Evolutionary conservation across 1,140 invertebrate genomes (phyloP).

Genomic region (Drosophila bifasciata): DNA sequence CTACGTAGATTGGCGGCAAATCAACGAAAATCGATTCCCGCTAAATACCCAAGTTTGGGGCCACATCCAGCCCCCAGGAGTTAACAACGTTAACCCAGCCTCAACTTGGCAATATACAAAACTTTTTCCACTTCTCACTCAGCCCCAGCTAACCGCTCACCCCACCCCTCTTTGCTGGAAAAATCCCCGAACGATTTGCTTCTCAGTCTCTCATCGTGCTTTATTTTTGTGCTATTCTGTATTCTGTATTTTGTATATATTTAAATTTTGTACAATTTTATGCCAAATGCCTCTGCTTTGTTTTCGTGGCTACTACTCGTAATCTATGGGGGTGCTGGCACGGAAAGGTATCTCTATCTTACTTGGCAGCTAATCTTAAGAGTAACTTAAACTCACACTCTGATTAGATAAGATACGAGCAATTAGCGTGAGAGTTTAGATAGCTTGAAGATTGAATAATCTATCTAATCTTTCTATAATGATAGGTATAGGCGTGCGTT

Average conservation of each 20-base stretch:
- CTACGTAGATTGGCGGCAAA: conserved; percentile 38
- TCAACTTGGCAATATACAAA: conserved; percentile 46
- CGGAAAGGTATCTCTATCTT: conserved; percentile 23
- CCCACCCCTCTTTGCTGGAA: conserved; percentile 31
- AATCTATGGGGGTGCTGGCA: conserved; percentile 4
- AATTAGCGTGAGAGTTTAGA: conserved; percentile 50
- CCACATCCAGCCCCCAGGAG: conserved; percentile 33
- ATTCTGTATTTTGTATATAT: conserved; percentile 49
- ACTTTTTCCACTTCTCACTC: conserved; percentile 36
- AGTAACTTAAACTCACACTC: conserved; percentile 39
- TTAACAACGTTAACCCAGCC: conserved; percentile 60
- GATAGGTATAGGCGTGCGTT: too few relatives aligned
- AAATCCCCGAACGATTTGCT: conserved; percentile 74
- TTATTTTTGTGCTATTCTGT: conserved; percentile 36
- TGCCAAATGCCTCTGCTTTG: background rate
- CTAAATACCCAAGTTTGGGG: conserved; percentile 73
- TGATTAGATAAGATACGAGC: conserved; percentile 43
- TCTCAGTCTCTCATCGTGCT: conserved; percentile 39
- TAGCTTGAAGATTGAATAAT: conserved; percentile 48
- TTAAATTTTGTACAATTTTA: conserved; percentile 55
- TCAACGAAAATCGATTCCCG: conserved; percentile 78
- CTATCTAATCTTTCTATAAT: too few relatives aligned
- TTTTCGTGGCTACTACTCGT: background rate
- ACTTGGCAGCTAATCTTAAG: conserved; percentile 38
- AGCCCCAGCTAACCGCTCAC: background rate